These are phyloP conservation scores for Didymodactylos carnosus DNA, from an alignment of 2,888 invertebrate genomes.

Conservation along the genomic window DNA sequence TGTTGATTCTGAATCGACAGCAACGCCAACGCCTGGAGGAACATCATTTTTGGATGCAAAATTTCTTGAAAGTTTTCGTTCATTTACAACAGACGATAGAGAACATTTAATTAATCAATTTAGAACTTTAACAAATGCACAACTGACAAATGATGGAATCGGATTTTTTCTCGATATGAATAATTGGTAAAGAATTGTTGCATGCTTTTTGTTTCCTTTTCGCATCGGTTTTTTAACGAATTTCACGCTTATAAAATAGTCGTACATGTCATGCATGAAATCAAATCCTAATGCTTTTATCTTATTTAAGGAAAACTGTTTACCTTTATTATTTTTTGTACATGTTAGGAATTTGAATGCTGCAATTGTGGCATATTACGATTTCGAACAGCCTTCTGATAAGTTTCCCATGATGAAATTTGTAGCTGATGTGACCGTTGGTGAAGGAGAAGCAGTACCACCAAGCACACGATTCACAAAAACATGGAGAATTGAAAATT, in stretches of 20 bases:
- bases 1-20: neutral
- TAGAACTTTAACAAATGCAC: conserved; percentile 63
- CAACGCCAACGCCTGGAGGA: neutral
- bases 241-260: too few species aligned
- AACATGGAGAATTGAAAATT: conserved; percentile 68
- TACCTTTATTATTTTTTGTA: neutral
- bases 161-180: conserved; percentile 88
- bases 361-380: conserved; percentile 82
- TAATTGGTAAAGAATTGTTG: conserved; percentile 67
- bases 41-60: neutral
- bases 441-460: conserved; percentile 54
- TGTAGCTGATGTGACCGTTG: conserved; percentile 52
- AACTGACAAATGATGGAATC: conserved; percentile 51
- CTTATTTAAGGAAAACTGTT: neutral
- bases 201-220: too few species aligned
- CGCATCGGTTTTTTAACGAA: too few species aligned
- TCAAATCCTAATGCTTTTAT: too few species aligned
- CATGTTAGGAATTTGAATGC: conserved; percentile 57
- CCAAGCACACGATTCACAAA: conserved; percentile 59
- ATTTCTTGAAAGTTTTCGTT: conserved; percentile 76
- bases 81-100: conserved; percentile 80
- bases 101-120: conserved; percentile 77
- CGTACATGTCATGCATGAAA: too few species aligned
- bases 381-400: conserved; percentile 49
- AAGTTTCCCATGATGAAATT: conserved; percentile 47